Percentiles rank a stretch among this genome's conserved stretches.
phyloP scores from a whole-genome alignment of 2,888 invertebrate genomes.

The Sclerodermus sp. region DNA sequence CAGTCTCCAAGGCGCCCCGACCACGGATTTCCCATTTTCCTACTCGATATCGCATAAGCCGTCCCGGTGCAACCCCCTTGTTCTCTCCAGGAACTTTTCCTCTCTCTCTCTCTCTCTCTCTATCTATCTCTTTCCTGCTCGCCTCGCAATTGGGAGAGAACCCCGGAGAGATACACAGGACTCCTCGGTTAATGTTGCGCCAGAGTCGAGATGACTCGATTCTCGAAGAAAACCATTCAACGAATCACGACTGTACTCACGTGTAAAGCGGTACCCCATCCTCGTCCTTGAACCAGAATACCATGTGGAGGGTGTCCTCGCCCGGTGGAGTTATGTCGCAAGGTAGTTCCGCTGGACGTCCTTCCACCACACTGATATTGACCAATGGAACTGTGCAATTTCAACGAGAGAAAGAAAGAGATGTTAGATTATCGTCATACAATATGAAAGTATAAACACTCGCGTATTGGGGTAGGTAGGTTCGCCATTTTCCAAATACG shows the following conservation, averaged over 20 bases:
- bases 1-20: background rate
- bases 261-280: constrained; percentile 87
- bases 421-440: no score
- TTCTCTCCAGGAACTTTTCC: background rate
- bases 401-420: constrained; percentile 2
- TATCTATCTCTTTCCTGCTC: no score
- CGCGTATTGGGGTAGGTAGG: no score
- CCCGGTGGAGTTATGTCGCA: constrained; percentile 82
- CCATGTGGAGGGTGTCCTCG: constrained; percentile 88
- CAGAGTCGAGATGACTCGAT: no score
- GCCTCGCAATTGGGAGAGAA: no score
- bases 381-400: constrained; percentile 70
- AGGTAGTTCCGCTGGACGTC: constrained; percentile 82
- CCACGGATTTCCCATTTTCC: background rate
- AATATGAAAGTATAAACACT: no score
- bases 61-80: background rate
- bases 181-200: no score
- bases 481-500: no score
- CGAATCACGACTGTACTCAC: constrained; percentile 65
- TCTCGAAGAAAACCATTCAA: no score
- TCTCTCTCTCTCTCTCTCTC: no score
- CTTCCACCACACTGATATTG: constrained; percentile 85
- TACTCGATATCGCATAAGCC: background rate
- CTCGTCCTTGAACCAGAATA: constrained; percentile 88
- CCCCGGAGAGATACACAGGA: no score